A percentile compares a stretch with the other conserved stretches of the same genome.
Conservation (phyloP, 1,140 invertebrate genomes). For the Pogonognathellus flavescens region DNA sequence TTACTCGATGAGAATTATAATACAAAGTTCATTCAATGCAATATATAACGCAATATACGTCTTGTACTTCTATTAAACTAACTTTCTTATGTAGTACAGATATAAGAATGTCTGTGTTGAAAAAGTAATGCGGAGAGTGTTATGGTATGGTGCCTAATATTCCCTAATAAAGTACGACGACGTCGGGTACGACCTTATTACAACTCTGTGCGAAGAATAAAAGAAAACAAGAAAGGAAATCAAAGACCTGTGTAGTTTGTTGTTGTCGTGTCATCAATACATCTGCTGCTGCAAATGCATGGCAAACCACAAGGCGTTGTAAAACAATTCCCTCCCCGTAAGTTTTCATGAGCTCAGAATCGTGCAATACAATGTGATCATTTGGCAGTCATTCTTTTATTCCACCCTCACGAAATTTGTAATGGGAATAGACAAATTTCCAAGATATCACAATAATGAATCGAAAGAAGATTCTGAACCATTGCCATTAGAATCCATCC, state of each 20-base stretch:
- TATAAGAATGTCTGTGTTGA: too few species aligned
- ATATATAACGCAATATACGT: too few species aligned
- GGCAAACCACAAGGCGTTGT: not conserved
- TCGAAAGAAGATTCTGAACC: not conserved
- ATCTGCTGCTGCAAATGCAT: not conserved
- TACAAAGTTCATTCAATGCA: too few species aligned
- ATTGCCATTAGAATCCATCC: not conserved
- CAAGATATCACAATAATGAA: not conserved
- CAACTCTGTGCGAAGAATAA: not conserved
- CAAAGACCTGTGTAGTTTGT: not conserved
- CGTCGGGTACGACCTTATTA: too few species aligned
- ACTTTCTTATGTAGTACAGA: too few species aligned
- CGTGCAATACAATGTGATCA: constrained; percentile 28
- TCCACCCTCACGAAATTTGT: constrained; percentile 24
- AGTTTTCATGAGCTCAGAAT: constrained; percentile 16
- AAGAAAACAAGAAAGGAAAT: constrained; percentile 27
- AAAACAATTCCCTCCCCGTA: constrained; percentile 22
- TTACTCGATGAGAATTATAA: too few species aligned
- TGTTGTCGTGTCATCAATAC: not conserved
- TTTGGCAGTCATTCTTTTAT: constrained; percentile 39
- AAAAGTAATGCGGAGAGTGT: too few species aligned
- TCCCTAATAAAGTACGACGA: too few species aligned
- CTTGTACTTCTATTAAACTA: too few species aligned
- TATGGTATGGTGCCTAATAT: too few species aligned
- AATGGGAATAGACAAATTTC: not conserved